Base-by-base conservation (phyloP, 1,140 invertebrate genomes). In the Aphelinus atriplicis region DNA sequence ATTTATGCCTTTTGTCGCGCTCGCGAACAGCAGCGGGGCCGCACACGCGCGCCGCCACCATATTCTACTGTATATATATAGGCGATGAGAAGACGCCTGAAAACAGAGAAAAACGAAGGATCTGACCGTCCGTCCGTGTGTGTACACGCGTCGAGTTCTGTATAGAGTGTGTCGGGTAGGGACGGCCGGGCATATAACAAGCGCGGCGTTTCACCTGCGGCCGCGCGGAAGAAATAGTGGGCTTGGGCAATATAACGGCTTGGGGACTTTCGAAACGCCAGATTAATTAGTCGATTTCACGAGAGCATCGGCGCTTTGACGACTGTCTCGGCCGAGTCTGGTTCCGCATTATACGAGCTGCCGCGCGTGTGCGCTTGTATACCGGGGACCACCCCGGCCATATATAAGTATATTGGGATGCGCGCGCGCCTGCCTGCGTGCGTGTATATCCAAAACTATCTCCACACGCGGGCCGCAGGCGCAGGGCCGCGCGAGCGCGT, bases 261-360 rank as follows among this genome's bases (percentile, higher is more conserved):
- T 43, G 3, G 62, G 73, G 58, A 74, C 73, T 77, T 76, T 79
- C 71, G 78, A 83, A 82, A 82, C 79, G 79, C 78, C 79, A 77
- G 78, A 83, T 81, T 83, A 82, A 84, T 83, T 83, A 82, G 79
- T 76, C 79, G 79, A 82, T 78, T 81, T 81, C 77, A 80, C 75
- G 73, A 77, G 77, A 68, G 73, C 76, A 76, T 75, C 66, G 69
- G 63, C 63, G 46, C 46, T 71, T 67, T 70, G 66, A 64, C 70
- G 73, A 76, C 76, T 76, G 74, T 76, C 63, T 78, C 64, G 55
- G 64, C 3, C 9, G 43, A 9, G 42, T 48, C 45, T 70, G 57
- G 48, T 55, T 4, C 9, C 63, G 56, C 73, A 76, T 26, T 26
- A 26, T 26, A 26, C 26, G 26, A 26, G 26, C 26, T 26, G 26